Base-by-base conservation (phyloP, 2,797 vertebrate genomes). In the Vireo griseus region DNA sequence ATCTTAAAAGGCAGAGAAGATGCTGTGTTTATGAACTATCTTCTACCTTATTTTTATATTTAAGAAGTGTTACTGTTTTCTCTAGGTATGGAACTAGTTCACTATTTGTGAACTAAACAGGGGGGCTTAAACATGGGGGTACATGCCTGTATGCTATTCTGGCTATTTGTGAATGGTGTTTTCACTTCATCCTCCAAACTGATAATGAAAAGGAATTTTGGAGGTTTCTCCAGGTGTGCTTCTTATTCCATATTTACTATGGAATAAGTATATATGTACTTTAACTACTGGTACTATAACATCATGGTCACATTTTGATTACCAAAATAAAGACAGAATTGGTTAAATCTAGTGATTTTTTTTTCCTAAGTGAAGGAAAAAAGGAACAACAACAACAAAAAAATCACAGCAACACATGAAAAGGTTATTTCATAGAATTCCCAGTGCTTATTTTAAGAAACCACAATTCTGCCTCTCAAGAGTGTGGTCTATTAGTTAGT, bases 371-470 rank as follows among this genome's bases (percentile, higher is more conserved):
- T 40, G 40, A 69, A 44, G 24, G 26, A 12, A 79, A 68, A 85
- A 89, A 69, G 9, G 16, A 83, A 71, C 5, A 61, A 42, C 24
- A 75, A 62, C 17, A 68, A 50, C 4, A 44, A 44, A 31, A 31
- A 39, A 77, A 63, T 42, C 47, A 48, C n/a, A 59, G 61, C 42
- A 89, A 61, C 37, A 82, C 39, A 57, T 26, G 47, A 88, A 90
- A 74, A 57, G 19, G 21, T 79, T 85, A 67, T 77, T 93, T 91
- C 57, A 63, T 16, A 90, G 88, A 96, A 86, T 54, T 89, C 72
- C 62, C 54, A 79, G 42, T 25, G 33, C 47, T 28, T 89, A 76
- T 79, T 90, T 94, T 71, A 91, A 63, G 92, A 92, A 95, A 92
- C 65, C 78, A 79, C 82, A 88, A 75, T 51, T 86, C 51, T 90